Evolutionary conservation across 2,888 invertebrate species (phyloP), one percentile per base, ranked within the genome.

Genomic region (Eilema sororculum): DNA sequence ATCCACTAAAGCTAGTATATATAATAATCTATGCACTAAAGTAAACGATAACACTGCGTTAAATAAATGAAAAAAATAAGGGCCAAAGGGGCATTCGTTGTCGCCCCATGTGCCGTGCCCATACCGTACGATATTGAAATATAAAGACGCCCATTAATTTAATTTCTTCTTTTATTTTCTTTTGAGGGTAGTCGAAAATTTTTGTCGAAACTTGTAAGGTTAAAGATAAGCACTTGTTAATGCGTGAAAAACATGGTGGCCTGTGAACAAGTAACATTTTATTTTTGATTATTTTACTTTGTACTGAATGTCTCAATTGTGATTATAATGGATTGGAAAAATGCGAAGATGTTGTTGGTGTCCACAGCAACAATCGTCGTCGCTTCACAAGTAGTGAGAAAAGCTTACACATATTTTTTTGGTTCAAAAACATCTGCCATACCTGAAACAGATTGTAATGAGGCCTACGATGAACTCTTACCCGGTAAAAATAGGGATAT

Each of bases 191-290:
- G 79, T 74, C 74, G 9, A 16, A 75, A 58, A 80, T 37, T 52
- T 9, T 52, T 9, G 3, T 30, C 10, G 16, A 16, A n/a, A 20
- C 22, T 59, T 52, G 73, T 70, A 78, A 67, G 78, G 69, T 33
- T 61, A 22, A 12, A 41, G 56, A 20, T 67, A 57, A 57, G 12
- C 46, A 69, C 72, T 73, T 65, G 81, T 75, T 87, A 78, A 87
- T 90, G 91, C 90, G 92, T 93, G 93, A 82, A 88, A 85, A 89
- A 87, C 79, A 92, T 91, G 93, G 94, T 93, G 92, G 92, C 89
- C 86, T 84, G 81, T 80, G 81, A 77, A 83, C 82, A 81, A 72
- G 73, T 77, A 69, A 75, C 76, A 72, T 65, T 80, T 76, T 73
- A 46, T 76, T 81, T 79, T 79, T 79, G 76, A 82, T 82, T 87